phyloP scores from a whole-genome alignment of 2,113 vertebrate species.

The Drymodes brunneopygia region DNA sequence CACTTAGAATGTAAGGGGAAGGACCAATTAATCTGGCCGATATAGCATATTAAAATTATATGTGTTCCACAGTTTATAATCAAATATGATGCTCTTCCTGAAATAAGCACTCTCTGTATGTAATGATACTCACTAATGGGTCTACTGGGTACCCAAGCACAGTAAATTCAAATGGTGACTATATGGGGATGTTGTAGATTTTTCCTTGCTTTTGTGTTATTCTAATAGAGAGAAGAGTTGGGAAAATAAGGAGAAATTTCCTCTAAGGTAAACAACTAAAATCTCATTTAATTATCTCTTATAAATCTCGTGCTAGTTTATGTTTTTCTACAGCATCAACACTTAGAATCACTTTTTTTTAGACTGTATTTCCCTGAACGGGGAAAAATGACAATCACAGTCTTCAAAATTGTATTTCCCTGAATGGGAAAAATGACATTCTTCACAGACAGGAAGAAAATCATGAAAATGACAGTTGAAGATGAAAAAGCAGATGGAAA shows the following conservation, averaged over 20 bases:
- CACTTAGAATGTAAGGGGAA: background rate
- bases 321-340: background rate
- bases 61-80: background rate
- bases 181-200: background rate
- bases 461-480: background rate
- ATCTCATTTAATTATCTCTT: background rate
- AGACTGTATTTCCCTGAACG: background rate
- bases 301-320: background rate
- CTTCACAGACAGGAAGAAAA: background rate
- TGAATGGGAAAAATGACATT: background rate
- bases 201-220: background rate
- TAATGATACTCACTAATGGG: background rate
- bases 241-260: background rate
- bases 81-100: background rate
- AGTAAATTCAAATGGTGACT: background rate
- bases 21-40: background rate
- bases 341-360: background rate
- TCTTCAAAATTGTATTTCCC: background rate
- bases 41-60: background rate
- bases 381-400: background rate
- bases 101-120: slow-evolving; percentile 9
- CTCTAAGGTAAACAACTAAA: background rate
- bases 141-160: background rate
- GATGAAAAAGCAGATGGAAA: background rate
- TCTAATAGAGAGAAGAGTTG: background rate